A percentile compares a stretch with the other conserved stretches of the same genome.
phyloP scores from a whole-genome alignment of 1,140 invertebrate genomes.

The Stegodyphus mimosarum region DNA sequence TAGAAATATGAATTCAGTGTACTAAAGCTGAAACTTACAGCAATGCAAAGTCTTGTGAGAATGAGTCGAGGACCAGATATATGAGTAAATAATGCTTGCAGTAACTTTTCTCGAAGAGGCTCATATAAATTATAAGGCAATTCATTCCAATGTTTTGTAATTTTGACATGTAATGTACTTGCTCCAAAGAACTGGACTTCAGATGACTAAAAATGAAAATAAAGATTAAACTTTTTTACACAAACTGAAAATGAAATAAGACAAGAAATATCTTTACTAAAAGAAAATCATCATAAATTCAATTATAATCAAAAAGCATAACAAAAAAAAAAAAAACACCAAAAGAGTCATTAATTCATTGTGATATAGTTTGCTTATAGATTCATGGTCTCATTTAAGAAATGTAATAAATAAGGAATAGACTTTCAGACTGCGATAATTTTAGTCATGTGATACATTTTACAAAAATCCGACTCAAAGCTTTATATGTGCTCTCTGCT shows the following conservation, averaged over 20 bases:
- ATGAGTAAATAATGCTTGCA: conserved; percentile 81
- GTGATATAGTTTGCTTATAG: no score
- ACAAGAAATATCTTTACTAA: not conserved
- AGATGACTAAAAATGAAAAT: conserved; percentile 73
- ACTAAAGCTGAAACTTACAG: conserved; percentile 73
- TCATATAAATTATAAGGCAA: conserved; percentile 81
- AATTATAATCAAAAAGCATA: conserved; percentile 4
- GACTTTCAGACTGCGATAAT: no score
- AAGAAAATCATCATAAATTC: conserved; percentile 44
- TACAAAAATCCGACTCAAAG: no score
- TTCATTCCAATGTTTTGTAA: conserved; percentile 87
- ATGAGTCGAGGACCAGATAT: conserved; percentile 78
- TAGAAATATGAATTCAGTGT: no score
- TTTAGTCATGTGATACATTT: no score
- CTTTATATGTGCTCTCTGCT: no score
- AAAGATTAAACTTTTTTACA: conserved; percentile 15
- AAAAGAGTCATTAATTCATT: no score
- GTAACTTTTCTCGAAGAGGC: conserved; percentile 78
- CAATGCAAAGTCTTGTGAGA: conserved; percentile 85
- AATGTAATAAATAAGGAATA: no score
- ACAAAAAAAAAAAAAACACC: no score
- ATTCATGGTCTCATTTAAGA: no score
- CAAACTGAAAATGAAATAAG: not conserved
- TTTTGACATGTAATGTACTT: conserved; percentile 86
- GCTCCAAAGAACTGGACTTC: conserved; percentile 95